These are phyloP conservation scores for Abramis brama DNA, from an alignment of 2,113 vertebrate species.

Conservation along the genomic window DNA sequence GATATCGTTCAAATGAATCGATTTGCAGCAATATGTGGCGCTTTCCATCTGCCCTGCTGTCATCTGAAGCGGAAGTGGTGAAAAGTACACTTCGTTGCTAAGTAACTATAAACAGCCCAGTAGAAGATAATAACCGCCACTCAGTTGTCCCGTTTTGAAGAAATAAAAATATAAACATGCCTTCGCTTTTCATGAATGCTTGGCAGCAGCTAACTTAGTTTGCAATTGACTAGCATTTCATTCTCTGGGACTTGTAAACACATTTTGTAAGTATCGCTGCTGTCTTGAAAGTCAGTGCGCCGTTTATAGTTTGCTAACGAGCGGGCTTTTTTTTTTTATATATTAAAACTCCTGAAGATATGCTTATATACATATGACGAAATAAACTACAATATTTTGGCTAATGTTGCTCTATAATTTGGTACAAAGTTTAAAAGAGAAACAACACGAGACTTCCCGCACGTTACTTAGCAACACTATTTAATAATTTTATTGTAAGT, in stretches of 20 bases:
- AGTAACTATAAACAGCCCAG: slow-evolving; percentile 43
- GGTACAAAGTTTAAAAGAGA: not conserved
- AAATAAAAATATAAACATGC: not conserved
- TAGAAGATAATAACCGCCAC: not conserved
- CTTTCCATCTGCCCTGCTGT: not conserved
- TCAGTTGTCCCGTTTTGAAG: not conserved
- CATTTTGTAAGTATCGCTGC: not conserved
- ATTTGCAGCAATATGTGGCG: not conserved
- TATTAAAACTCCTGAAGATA: not conserved
- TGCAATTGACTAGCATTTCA: not conserved
- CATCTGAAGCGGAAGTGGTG: slow-evolving; percentile 10
- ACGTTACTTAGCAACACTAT: slow-evolving; percentile 2
- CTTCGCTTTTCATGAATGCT: not conserved
- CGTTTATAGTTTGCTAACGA: not conserved
- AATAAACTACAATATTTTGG: not conserved
- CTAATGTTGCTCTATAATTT: not conserved
- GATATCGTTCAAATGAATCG: not conserved
- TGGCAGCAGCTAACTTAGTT: not conserved
- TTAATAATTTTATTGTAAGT: not conserved
- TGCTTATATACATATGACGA: not conserved
- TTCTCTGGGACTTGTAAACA: not conserved
- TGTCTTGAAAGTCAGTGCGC: not conserved
- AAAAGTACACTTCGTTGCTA: slow-evolving; percentile 12
- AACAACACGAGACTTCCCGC: not conserved
- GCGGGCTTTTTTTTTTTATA: no score